Base-by-base conservation (phyloP, 1,140 invertebrate species). In the Drosophila bocqueti region DNA sequence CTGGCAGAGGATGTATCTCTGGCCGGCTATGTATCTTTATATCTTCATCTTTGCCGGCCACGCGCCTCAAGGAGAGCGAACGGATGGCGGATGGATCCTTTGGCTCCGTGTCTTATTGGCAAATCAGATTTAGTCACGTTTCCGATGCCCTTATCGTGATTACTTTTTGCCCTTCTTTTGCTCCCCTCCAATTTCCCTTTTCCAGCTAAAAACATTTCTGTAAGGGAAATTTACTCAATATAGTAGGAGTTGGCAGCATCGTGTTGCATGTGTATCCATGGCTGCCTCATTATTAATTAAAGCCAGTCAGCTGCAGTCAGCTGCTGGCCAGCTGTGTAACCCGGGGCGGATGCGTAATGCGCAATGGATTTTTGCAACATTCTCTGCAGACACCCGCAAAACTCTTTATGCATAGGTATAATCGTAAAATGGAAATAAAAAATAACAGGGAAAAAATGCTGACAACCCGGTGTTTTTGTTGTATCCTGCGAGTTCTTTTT, bases 61-160 rank as follows among this genome's bases (percentile, higher is more conserved):
- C 60, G 67, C 73, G 81, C 76, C 50, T 38, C 46, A 42, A 75
- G 52, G 47, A 57, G 16, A 63, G 64, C 49, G 38, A 63, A 46
- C 40, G 52, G 64, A 11, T 21, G 43, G 29, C 50, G 29, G 34
- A 13, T 24, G 54, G 21, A 54, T 47, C 74, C 52, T 52, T 61
- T 46, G 63, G 47, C 67, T 84, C 50, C 85, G 85, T 90, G 85
- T 90, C 82, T 85, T 90, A 90, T 90, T 90, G 81, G 85, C 64
- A 79, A 90, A 90, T 77, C 81, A 82, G 85, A 90, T 90, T 90
- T 90, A 90, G 85, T 90, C 85, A 90, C 85, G 85, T 90, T 85
- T 90, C 75, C 78, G 66, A 72, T 79, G 79, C 61, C 78, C 79
- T 74, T 78, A 66, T 52, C 69, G 69, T 79, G 77, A 73, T 80